A percentile compares a stretch with the other conserved stretches of the same genome.
phyloP scores from a whole-genome alignment of 2,113 vertebrate species.

The Gnathonemus longibarbis region DNA sequence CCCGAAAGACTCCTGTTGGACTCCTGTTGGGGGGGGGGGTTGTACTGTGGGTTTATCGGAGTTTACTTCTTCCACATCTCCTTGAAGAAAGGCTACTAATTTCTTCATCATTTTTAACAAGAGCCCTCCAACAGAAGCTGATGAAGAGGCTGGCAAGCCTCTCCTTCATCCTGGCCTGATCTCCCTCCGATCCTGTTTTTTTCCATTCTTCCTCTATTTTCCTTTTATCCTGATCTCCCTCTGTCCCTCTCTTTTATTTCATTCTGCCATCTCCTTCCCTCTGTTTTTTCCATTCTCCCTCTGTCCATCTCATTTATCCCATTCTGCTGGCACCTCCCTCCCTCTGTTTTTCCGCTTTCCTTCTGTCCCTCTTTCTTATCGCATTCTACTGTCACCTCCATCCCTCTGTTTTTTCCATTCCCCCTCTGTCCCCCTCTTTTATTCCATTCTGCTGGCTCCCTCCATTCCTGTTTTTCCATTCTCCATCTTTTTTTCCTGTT shows the following conservation, averaged over 20 bases:
- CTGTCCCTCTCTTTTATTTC: neutral
- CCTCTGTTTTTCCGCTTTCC: neutral
- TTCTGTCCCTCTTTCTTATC: neutral
- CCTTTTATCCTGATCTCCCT: neutral
- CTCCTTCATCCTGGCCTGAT: constrained; percentile 21
- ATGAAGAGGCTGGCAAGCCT: constrained; percentile 30
- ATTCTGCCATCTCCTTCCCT: constrained; percentile 7
- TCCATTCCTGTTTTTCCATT: neutral
- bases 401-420: neutral
- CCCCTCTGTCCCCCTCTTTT: neutral
- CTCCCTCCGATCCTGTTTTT: constrained; percentile 37
- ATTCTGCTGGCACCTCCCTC: constrained; percentile 18
- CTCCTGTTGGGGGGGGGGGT: neutral
- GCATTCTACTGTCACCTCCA: constrained; percentile 1
- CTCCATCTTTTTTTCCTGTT: neutral
- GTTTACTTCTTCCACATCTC: constrained; percentile 17
- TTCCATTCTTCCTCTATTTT: too few relatives aligned
- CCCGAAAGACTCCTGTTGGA: neutral
- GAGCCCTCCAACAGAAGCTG: constrained; percentile 24
- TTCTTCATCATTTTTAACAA: constrained; percentile 32
- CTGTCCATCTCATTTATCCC: neutral
- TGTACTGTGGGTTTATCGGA: constrained; percentile 17
- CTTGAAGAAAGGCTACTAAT: constrained; percentile 32
- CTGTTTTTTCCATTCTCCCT: neutral
- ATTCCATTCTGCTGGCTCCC: neutral